Evolutionary conservation across 2,797 vertebrate genomes (phyloP).

Genomic region (Acanthiza pusilla): DNA sequence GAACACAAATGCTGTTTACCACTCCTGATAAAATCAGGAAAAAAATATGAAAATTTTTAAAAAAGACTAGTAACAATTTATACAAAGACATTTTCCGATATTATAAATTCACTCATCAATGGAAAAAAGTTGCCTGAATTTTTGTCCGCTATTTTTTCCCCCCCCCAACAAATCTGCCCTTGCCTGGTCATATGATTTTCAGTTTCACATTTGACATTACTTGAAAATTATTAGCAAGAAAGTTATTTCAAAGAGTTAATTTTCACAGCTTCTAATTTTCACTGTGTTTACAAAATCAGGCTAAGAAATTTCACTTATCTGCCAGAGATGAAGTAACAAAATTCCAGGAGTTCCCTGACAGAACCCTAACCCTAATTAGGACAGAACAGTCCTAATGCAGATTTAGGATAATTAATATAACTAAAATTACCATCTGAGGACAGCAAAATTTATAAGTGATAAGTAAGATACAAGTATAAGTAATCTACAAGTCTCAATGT

Average conservation of each 20-base stretch:
- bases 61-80: rapidly evolving
- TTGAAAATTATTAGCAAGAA: background rate
- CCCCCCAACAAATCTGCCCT: rapidly evolving
- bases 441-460: background rate
- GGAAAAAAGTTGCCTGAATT: rapidly evolving
- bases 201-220: background rate
- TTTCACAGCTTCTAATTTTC: background rate
- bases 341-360: background rate
- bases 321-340: background rate
- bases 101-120: background rate
- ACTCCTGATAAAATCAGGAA: rapidly evolving
- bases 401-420: background rate
- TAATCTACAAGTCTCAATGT: rapidly evolving
- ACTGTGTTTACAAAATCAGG: background rate
- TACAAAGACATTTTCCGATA: background rate
- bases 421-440: background rate
- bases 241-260: background rate
- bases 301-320: background rate
- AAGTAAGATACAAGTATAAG: too few relatives aligned
- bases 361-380: too few relatives aligned
- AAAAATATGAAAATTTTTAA: background rate
- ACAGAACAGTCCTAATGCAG: background rate
- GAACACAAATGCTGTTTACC: background rate
- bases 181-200: background rate
- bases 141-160: rapidly evolving